Conservation (phyloP, 2,888 invertebrate species). For the Seira sanloemensis region DNA sequence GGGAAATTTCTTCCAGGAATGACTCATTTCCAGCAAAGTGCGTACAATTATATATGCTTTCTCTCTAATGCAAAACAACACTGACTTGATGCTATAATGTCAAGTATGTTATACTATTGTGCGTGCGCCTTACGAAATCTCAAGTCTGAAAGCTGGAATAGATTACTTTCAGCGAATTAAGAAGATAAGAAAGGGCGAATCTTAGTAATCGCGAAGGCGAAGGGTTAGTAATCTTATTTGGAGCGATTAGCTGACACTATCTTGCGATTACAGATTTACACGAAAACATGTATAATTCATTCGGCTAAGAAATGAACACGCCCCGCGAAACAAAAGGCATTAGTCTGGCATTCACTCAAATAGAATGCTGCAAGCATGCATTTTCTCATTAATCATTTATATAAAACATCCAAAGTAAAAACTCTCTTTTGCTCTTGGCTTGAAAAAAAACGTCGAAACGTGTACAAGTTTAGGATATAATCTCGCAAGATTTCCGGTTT, state of each 20-base stretch:
- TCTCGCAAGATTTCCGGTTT: background rate
- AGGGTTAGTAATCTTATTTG: slow-evolving; percentile 30
- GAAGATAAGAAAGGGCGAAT: slow-evolving; percentile 37
- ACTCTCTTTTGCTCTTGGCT: background rate
- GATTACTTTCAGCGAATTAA: slow-evolving; percentile 32
- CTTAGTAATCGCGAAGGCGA: no score
- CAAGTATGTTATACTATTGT: background rate
- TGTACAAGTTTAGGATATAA: slow-evolving; percentile 7
- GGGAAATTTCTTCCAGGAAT: background rate
- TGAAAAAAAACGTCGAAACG: slow-evolving; percentile 25
- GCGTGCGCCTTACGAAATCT: background rate
- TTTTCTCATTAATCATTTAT: background rate
- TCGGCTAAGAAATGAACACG: background rate
- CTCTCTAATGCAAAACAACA: background rate
- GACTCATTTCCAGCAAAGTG: background rate
- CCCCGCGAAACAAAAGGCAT: background rate
- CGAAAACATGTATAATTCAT: slow-evolving; percentile 29
- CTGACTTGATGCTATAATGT: background rate
- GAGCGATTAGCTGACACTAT: background rate
- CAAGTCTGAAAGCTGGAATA: background rate
- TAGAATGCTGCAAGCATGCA: background rate
- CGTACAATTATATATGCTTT: background rate
- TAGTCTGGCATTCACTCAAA: background rate
- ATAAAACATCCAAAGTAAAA: no score
- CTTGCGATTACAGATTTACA: background rate